Evolutionary conservation across 2,797 vertebrate species (phyloP).

Genomic region (Cyprinella venusta): DNA sequence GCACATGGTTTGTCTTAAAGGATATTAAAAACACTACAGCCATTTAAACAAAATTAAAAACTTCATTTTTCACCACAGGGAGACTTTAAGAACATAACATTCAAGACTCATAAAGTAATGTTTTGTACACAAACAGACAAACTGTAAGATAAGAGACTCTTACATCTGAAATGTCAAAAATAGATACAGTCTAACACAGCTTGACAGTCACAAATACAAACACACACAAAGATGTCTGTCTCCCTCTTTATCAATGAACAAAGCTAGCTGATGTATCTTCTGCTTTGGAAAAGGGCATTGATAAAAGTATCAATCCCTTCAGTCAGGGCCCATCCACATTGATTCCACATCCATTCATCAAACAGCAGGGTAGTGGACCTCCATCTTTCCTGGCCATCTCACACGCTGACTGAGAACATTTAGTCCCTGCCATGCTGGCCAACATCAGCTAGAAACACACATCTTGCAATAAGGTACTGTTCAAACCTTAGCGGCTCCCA

Average conservation of each 20-base stretch:
- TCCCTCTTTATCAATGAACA: conserved; percentile 6
- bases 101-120: background rate
- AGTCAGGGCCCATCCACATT: conserved; percentile 48
- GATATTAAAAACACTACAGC: too few species aligned
- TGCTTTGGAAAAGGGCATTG: conserved; percentile 36
- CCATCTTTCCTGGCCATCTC: conserved; percentile 14
- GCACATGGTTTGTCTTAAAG: too few species aligned
- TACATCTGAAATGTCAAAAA: conserved; percentile 29
- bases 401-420: conserved; percentile 36
- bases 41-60: too few species aligned
- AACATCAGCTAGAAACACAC: background rate
- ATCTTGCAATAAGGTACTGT: background rate
- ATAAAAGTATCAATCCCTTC: conserved; percentile 50
- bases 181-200: background rate
- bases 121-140: background rate
- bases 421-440: conserved; percentile 17
- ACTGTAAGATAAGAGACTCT: conserved; percentile 1
- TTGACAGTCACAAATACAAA: conserved; percentile 28
- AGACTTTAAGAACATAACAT: background rate
- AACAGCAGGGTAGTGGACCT: conserved; percentile 23
- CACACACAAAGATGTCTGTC: conserved; percentile 23
- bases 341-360: conserved; percentile 53
- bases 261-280: conserved; percentile 16
- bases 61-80: too few species aligned
- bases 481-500: background rate